Base-by-base conservation (phyloP, 1,140 invertebrate species). In the Drosophila gunungcola region DNA sequence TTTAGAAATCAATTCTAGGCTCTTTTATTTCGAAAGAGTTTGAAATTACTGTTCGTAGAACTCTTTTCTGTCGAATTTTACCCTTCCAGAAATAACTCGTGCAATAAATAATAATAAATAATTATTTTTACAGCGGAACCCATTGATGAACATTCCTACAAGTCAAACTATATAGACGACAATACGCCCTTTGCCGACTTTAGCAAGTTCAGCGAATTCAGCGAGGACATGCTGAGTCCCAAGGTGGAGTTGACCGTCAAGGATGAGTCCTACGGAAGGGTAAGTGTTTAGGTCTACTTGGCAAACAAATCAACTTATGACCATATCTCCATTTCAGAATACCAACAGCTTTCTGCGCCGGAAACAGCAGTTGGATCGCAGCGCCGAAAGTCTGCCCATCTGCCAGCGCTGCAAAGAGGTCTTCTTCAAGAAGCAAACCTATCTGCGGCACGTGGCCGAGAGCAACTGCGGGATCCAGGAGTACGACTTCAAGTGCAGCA, bases 331-430 rank as follows among this genome's bases (percentile, higher is more conserved):
- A 3, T 45, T 43, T 52, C 34, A 86, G 82, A 83, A 85, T 49
- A 42, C 83, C 6, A 77, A 84, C 12, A 91, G 74, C 25, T 91
- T 82, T 79, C 67, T 78, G 39, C 78, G 86, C 0, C 86, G 90
- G 0, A 91, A 91, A 57, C 70, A 81, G 27, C 90, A 88, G 67
- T 68, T 73, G 29, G 90, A 91, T 45, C 83, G 80, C 73, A 21
- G 25, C 21, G 16, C n/a, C 12, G 90, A 84, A 25, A 73, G 65
- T 34, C 36, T 89, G 52, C 90, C 90, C 6, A 85, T 91, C 32
- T 91, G 90, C 46, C 90, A 91, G 41, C 90, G 90, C 5, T 91
- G 90, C 76, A 91, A 91, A 56, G 86, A 91, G 65, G 90, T 91
- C 21, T 91, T 91, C 74, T 89, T 91, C 12, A 91, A 91, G 57